Evolutionary conservation across 1,140 invertebrate species (phyloP).

Genomic region (Pseudomyrmex concolor): DNA sequence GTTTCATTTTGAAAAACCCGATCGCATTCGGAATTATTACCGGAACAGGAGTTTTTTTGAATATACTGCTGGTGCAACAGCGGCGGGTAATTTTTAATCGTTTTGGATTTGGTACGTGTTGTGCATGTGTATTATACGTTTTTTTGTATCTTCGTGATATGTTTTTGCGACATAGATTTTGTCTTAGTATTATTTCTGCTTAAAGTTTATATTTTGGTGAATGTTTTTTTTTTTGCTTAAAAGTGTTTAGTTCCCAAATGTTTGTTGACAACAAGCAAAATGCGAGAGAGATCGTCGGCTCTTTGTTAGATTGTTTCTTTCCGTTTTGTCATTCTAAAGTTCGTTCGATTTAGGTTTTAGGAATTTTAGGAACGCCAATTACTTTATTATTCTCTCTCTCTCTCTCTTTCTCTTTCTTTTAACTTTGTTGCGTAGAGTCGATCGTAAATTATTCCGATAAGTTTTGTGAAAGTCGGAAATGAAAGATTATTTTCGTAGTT

Average conservation of each 20-base stretch:
- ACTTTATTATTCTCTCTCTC: too few species aligned
- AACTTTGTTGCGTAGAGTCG: not conserved
- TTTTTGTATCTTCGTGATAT: not conserved
- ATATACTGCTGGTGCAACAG: not conserved
- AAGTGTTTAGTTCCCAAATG: not conserved
- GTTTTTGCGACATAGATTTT: not conserved
- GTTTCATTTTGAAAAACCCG: not conserved
- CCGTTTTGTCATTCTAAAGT: not conserved
- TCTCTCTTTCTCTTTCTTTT: not conserved
- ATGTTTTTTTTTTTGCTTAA: too few species aligned
- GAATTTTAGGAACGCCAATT: not conserved
- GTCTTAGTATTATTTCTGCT: not conserved
- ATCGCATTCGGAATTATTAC: not conserved
- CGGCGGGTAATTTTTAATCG: not conserved
- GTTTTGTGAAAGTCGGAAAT: not conserved
- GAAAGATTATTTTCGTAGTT: not conserved
- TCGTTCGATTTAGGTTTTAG: too few species aligned
- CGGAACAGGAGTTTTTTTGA: too few species aligned
- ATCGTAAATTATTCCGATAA: not conserved
- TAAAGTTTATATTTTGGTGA: not conserved
- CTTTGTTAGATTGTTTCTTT: not conserved
- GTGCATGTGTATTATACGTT: not conserved
- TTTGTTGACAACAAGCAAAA: not conserved
- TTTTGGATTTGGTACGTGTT: conserved; percentile 4
- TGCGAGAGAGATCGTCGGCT: too few species aligned